These are phyloP conservation scores for Portevinia maculata DNA, from an alignment of 2,888 invertebrate species.

Conservation along the genomic window DNA sequence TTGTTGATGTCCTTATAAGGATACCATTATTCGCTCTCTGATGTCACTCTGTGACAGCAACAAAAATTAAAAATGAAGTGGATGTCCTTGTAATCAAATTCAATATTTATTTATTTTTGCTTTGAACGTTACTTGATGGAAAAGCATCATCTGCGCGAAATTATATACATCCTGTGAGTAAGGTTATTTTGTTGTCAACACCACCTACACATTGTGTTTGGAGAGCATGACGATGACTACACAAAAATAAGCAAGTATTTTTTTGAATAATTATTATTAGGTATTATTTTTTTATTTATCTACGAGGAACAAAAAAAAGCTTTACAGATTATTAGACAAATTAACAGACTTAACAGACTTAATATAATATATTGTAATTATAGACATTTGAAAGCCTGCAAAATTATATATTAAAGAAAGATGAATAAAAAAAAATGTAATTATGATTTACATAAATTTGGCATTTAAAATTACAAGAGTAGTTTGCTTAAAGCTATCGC, in stretches of 20 bases:
- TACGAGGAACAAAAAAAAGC: too few species aligned
- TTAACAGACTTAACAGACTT: too few species aligned
- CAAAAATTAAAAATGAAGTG: slow-evolving; percentile 70
- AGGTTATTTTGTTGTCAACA: slow-evolving; percentile 51
- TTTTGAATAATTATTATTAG: slow-evolving; percentile 30
- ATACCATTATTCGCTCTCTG: slow-evolving; percentile 38
- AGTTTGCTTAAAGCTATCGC: too few species aligned
- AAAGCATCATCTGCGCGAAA: slow-evolving; percentile 16
- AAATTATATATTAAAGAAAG: too few species aligned
- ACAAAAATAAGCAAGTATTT: slow-evolving; percentile 18
- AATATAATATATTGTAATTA: too few species aligned
- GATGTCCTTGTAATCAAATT: slow-evolving; percentile 65
- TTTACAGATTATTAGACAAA: too few species aligned
- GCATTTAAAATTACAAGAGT: too few species aligned
- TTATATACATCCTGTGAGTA: slow-evolving; percentile 40
- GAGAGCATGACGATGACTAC: neutral
- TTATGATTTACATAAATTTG: too few species aligned
- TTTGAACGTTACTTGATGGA: slow-evolving; percentile 33
- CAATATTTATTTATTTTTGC: slow-evolving; percentile 15
- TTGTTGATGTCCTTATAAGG: slow-evolving; percentile 55
- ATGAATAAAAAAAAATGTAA: too few species aligned
- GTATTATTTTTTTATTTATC: neutral
- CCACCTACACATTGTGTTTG: neutral
- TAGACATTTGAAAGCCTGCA: too few species aligned
- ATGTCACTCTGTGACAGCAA: slow-evolving; percentile 52